Base-by-base conservation (phyloP, 2,888 invertebrate genomes). In the Melieria crassipennis region DNA sequence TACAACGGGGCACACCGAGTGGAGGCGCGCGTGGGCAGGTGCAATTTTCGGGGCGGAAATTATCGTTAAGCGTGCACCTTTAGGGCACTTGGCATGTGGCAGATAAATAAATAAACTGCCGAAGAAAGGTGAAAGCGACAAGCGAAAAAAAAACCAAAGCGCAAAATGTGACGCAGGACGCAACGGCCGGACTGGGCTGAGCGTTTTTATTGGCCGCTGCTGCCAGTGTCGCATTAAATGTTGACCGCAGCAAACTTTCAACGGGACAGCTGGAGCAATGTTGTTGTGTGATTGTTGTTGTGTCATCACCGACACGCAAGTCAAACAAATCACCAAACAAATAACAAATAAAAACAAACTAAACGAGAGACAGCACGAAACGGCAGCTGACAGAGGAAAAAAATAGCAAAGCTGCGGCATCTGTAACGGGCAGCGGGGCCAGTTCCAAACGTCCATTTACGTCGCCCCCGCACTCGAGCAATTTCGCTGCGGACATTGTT, bases 281-380 rank as follows among this genome's bases (percentile, higher is more conserved):
- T 7, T 63, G 16, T 13, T 63, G 30, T 7, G 30, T 58, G 7
- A 65, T 61, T 63, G 13, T 75, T 72, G 13, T 63, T 56, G 80
- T 81, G 81, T 82, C 81, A 81, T 82, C 82, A 82, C 78, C 79
- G 81, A 82, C 81, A 81, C 81, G 81, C 81, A 81, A 81, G 81
- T 80, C 79, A 82, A 80, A 81, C 82, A 81, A 82, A 82, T 81
- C 82, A 79, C 69, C 79, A 81, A 82, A 77, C 81, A 82, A 80
- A 65, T n/a, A 71, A 60, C 58, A 71, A 64, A 64, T 30, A 58
- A 13, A 68, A 67, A 78, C 78, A 82, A 78, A 77, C 43, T 43
- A 56, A 65, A 58, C 13, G 43, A 11, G 7, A 5, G 50, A 66
- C 69, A 65, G 48, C 43, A 68, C 65, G n/a, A 47, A 55, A 56